phyloP scores from a whole-genome alignment of 1,140 invertebrate genomes.

The Helicoverpa zea region DNA sequence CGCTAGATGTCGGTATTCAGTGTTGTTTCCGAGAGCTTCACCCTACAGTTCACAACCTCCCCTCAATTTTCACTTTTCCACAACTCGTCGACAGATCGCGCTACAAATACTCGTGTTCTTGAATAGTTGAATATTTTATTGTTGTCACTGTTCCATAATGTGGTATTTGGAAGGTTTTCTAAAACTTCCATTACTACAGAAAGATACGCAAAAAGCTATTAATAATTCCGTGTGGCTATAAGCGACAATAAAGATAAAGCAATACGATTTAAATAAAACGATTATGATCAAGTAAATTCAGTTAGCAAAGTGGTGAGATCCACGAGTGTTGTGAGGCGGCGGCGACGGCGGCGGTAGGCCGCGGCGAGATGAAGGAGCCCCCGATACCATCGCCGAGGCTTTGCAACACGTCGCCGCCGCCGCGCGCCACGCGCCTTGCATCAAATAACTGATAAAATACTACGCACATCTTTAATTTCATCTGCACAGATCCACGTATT shows the following conservation, averaged over 20 bases:
- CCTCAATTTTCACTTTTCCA: constrained; percentile 43
- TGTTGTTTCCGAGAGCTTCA: constrained; percentile 47
- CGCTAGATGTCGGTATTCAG: constrained; percentile 74
- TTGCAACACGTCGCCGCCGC: constrained; percentile 78
- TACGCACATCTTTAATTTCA: constrained; percentile 74
- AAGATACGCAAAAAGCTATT: constrained; percentile 20
- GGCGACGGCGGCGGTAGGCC: constrained; percentile 54
- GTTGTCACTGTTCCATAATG: not conserved
- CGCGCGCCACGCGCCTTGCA: constrained; percentile 69
- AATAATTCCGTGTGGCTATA: constrained; percentile 50
- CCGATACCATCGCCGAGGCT: constrained; percentile 70
- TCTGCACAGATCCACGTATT: constrained; percentile 60
- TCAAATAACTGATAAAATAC: constrained; percentile 76
- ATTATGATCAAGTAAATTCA: constrained; percentile 59
- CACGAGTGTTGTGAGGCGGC: constrained; percentile 52
- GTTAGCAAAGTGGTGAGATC: constrained; percentile 55
- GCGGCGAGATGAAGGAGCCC: constrained; percentile 76
- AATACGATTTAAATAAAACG: constrained; percentile 66
- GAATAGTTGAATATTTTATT: not conserved
- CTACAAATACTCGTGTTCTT: constrained; percentile 48
- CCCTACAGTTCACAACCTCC: constrained; percentile 57
- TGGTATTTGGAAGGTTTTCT: not conserved
- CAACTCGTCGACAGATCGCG: constrained; percentile 65
- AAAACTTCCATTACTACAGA: not conserved
- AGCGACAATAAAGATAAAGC: constrained; percentile 59